Conservation (phyloP, 2,888 invertebrate species). For the Silvanus unidentatus region DNA sequence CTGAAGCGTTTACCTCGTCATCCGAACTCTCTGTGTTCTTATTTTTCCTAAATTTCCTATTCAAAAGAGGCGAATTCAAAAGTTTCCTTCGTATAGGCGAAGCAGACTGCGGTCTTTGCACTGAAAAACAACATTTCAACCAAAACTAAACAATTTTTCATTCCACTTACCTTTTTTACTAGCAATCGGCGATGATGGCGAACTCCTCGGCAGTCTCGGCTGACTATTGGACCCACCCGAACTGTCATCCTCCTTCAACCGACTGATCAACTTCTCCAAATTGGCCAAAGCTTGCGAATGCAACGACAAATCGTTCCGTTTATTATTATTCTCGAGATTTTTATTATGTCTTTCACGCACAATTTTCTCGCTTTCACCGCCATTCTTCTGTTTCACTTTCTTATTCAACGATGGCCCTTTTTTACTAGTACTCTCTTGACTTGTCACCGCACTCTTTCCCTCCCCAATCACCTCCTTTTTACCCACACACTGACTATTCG, state of each 20-base stretch:
- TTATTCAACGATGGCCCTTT: constrained; percentile 33
- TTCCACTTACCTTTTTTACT: constrained; percentile 54
- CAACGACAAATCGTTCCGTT: constrained; percentile 34
- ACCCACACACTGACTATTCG: constrained; percentile 26
- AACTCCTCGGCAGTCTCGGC: constrained; percentile 66
- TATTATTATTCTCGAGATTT: constrained; percentile 11
- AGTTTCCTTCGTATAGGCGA: constrained; percentile 74
- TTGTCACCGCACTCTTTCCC: constrained; percentile 26
- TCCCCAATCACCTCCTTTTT: constrained; percentile 39
- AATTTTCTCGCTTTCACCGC: constrained; percentile 26
- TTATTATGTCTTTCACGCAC: constrained; percentile 13
- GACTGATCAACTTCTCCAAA: constrained; percentile 53
- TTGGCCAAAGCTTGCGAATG: constrained; percentile 54
- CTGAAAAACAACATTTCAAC: constrained; percentile 21
- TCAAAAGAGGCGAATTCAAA: constrained; percentile 78
- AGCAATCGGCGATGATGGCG: constrained; percentile 68
- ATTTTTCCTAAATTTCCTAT: constrained; percentile 67
- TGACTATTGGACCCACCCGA: constrained; percentile 49
- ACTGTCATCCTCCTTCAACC: constrained; percentile 51
- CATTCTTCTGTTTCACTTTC: constrained; percentile 26
- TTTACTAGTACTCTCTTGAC: constrained; percentile 29
- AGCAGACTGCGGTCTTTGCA: constrained; percentile 68
- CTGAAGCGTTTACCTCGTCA: constrained; percentile 61
- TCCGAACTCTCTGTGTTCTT: constrained; percentile 71
- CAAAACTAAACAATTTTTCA: constrained; percentile 3